phyloP scores from a whole-genome alignment of 2,113 vertebrate species.

The Cyrtonyx montezumae region DNA sequence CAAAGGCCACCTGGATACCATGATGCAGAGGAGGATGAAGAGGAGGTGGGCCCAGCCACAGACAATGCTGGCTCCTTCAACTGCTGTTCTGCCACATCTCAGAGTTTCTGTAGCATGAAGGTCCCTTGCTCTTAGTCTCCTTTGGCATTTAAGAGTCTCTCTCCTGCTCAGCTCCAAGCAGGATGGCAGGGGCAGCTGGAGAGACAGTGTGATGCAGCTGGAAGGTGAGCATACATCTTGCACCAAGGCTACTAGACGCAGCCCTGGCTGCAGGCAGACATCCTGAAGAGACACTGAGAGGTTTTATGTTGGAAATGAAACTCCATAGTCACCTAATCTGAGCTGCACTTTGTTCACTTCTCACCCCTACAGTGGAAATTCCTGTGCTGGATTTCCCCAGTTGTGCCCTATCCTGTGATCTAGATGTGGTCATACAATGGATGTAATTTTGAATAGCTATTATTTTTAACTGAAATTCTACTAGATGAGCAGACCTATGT shows the following conservation, averaged over 20 bases:
- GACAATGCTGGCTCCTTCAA: background rate
- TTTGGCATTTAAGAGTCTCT: background rate
- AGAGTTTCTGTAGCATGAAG: background rate
- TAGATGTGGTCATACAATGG: rapidly evolving
- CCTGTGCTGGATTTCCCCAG: background rate
- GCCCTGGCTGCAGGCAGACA: rapidly evolving
- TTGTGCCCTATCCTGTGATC: background rate
- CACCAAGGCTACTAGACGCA: background rate
- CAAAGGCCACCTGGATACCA: background rate
- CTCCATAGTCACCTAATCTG: background rate
- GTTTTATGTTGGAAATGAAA: background rate
- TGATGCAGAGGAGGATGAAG: background rate
- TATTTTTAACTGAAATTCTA: background rate
- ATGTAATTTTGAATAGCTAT: background rate
- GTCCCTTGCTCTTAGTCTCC: background rate
- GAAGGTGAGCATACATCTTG: rapidly evolving
- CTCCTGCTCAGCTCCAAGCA: rapidly evolving
- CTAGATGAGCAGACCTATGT: background rate
- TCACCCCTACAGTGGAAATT: background rate
- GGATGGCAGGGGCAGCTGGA: background rate
- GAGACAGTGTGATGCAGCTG: background rate
- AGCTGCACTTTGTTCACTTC: background rate
- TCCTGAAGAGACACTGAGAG: background rate
- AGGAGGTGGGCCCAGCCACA: background rate
- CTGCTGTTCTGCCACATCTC: background rate